Evolutionary conservation across 2,113 vertebrate species (phyloP).

Genomic region (Merops nubicus): DNA sequence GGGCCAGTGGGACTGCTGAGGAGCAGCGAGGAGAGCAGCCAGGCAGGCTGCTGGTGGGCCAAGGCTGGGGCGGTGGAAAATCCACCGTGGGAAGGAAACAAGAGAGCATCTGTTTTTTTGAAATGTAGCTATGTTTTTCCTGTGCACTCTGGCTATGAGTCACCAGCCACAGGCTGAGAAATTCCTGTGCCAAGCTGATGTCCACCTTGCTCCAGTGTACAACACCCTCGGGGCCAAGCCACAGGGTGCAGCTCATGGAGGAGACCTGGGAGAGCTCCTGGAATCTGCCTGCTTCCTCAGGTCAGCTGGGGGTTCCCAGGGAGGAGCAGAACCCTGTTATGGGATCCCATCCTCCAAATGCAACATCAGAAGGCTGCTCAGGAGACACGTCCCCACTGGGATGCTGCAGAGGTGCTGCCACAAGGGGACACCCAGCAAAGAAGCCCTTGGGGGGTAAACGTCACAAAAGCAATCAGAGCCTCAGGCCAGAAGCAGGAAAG

Average conservation of each 20-base stretch:
- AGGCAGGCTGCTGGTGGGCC: neutral
- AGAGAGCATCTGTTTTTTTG: neutral
- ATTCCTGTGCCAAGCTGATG: neutral
- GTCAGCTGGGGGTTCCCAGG: no score
- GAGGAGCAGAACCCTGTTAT: neutral
- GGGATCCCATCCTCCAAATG: neutral
- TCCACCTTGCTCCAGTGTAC: rapidly evolving
- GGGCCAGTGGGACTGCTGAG: rapidly evolving
- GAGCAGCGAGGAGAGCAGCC: rapidly evolving
- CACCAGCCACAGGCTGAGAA: neutral
- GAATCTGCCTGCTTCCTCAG: neutral
- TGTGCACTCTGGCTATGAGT: neutral
- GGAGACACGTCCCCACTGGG: rapidly evolving
- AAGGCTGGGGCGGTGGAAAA: neutral
- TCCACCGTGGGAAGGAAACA: neutral
- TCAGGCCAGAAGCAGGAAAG: neutral
- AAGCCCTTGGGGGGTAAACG: rapidly evolving
- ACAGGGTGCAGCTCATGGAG: neutral
- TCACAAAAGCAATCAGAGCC: rapidly evolving
- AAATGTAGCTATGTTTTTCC: neutral
- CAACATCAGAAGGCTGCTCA: neutral
- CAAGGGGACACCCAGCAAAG: neutral
- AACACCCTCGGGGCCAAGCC: rapidly evolving
- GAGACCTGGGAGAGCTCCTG: neutral
- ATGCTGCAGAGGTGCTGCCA: neutral